Evolutionary conservation across 2,113 vertebrate species (phyloP).

Genomic region (Rhabdomys dilectus): DNA sequence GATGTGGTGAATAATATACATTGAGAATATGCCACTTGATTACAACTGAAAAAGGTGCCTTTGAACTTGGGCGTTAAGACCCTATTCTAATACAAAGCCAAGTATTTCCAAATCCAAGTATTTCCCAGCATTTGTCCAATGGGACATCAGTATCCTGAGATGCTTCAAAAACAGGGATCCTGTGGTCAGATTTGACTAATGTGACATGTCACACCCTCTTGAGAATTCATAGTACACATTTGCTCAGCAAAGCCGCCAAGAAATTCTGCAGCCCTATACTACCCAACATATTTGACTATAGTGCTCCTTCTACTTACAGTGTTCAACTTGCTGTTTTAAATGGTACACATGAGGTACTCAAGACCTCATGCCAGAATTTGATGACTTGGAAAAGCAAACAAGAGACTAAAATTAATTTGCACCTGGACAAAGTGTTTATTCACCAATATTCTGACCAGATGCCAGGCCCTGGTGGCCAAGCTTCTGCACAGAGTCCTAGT

Average conservation of each 20-base stretch:
- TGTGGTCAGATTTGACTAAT: conserved; percentile 26
- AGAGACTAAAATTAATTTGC: conserved; percentile 31
- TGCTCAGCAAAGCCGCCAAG: background rate
- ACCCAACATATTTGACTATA: background rate
- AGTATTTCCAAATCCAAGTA: background rate
- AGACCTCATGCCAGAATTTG: background rate
- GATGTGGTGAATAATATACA: background rate
- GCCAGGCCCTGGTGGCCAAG: background rate
- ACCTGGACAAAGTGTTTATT: conserved; percentile 39
- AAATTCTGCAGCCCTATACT: background rate
- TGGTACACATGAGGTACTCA: background rate
- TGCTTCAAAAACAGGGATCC: background rate
- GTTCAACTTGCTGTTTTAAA: background rate
- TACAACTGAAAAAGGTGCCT: background rate
- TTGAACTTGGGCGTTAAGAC: background rate
- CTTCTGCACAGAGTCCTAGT: background rate
- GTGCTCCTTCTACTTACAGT: background rate
- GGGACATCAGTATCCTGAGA: background rate
- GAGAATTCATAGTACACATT: background rate
- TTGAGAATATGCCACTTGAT: conserved; percentile 18
- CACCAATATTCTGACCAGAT: conserved; percentile 42
- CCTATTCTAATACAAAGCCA: conserved; percentile 15
- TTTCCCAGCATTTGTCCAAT: background rate
- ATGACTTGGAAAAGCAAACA: conserved; percentile 46
- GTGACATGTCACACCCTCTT: background rate